A percentile compares a stretch with the other conserved stretches of the same genome.
Conservation (phyloP, 1,140 invertebrate genomes). For the Rhagoletis pomonella region DNA sequence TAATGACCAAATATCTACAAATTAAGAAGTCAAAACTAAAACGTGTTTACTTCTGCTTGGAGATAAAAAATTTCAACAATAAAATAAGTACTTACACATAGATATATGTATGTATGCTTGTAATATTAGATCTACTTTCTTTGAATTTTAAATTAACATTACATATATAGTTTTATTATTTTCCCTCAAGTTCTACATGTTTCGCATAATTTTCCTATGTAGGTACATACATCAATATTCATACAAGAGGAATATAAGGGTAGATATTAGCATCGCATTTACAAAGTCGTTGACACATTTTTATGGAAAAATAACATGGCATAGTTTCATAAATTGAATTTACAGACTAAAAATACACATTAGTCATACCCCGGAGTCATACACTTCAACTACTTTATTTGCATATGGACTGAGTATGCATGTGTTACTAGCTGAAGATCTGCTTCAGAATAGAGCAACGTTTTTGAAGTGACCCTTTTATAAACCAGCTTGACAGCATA, state of each 20-base stretch:
- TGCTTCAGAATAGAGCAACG: neutral
- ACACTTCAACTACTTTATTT: neutral
- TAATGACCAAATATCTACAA: too few relatives aligned
- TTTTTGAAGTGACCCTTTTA: slow-evolving; percentile 16
- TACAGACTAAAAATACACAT: neutral
- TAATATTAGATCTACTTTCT: too few relatives aligned
- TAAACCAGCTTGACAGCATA: neutral
- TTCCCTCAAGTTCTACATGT: too few relatives aligned
- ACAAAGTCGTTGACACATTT: neutral
- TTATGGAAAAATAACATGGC: neutral
- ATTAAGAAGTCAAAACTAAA: too few relatives aligned
- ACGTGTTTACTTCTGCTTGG: too few relatives aligned
- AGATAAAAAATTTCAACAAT: too few relatives aligned
- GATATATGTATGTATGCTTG: too few relatives aligned
- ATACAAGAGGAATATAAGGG: neutral
- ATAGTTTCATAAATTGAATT: slow-evolving; percentile 27
- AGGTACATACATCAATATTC: too few relatives aligned
- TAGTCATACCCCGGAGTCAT: neutral
- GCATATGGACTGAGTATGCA: neutral
- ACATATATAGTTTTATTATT: neutral
- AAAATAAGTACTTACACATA: too few relatives aligned
- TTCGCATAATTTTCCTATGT: too few relatives aligned
- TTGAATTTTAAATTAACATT: too few relatives aligned
- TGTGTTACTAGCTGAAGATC: neutral
- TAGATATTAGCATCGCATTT: neutral